phyloP scores from a whole-genome alignment of 2,113 vertebrate genomes.

The Noctilio leporinus region DNA sequence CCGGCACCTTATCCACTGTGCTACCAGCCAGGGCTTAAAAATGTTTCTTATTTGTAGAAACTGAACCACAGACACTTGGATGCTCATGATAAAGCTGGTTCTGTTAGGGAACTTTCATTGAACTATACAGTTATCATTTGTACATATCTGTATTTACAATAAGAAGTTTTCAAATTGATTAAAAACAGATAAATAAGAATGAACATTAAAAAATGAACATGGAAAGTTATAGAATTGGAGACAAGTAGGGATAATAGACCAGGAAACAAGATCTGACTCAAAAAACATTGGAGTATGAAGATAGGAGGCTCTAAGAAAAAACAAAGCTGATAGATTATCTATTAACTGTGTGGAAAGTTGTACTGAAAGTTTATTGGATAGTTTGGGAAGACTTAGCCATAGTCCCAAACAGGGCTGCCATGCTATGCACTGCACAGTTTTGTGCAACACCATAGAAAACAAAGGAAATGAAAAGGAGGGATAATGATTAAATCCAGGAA shows the following conservation, averaged over 20 bases:
- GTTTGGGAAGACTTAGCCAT: background rate
- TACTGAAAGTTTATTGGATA: background rate
- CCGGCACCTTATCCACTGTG: too few relatives aligned
- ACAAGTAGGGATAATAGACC: background rate
- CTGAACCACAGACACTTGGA: background rate
- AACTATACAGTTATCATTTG: background rate
- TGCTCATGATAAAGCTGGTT: background rate
- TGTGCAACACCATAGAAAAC: background rate
- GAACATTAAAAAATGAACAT: background rate
- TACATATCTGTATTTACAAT: background rate
- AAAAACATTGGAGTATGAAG: background rate
- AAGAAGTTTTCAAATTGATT: background rate
- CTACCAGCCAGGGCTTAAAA: too few relatives aligned
- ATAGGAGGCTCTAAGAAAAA: background rate
- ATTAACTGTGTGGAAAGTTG: background rate
- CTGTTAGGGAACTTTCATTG: background rate
- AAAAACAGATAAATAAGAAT: background rate
- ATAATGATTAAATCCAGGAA: background rate
- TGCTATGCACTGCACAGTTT: background rate
- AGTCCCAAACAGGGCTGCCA: background rate
- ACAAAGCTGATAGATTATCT: background rate
- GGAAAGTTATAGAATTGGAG: background rate
- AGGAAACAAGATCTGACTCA: background rate
- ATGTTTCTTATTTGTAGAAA: constrained; percentile 18
- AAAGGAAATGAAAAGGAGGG: background rate